Evolutionary conservation across 2,888 invertebrate genomes (phyloP).

Genomic region (Dicycla oo): DNA sequence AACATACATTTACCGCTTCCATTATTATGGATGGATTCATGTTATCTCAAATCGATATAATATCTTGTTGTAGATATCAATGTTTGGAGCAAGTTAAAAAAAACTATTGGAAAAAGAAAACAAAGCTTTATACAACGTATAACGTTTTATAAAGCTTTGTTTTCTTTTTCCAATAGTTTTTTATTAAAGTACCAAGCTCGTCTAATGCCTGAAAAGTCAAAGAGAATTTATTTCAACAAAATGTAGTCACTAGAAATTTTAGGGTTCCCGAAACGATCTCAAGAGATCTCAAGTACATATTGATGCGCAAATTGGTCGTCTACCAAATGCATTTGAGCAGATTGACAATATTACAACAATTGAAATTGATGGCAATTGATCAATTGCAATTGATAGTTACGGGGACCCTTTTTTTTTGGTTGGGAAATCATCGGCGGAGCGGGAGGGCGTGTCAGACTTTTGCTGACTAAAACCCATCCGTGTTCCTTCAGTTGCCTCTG

Average conservation of each 20-base stretch:
- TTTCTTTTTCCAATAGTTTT: neutral
- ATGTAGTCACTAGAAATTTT: neutral
- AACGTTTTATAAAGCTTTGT: neutral
- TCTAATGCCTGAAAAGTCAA: neutral
- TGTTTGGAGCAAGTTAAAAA: neutral
- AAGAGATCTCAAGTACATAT: too few species aligned
- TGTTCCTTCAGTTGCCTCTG: too few species aligned
- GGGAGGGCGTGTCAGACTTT: too few species aligned
- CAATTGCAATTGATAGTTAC: too few species aligned
- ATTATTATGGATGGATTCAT: neutral
- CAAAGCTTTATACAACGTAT: too few species aligned
- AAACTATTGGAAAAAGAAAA: too few species aligned
- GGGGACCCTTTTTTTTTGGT: too few species aligned
- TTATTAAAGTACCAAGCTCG: neutral
- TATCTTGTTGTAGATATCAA: slow-evolving; percentile 5
- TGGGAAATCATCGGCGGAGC: too few species aligned
- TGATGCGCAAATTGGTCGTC: neutral
- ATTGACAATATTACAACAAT: too few species aligned
- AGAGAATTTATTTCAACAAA: neutral
- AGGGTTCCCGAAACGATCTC: neutral
- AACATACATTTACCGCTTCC: neutral
- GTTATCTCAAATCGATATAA: neutral
- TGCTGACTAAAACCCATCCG: too few species aligned
- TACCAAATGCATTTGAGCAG: neutral
- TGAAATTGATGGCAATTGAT: too few species aligned